Conservation (phyloP, 23 tunicate species). For the Halocynthia aurantium region DNA sequence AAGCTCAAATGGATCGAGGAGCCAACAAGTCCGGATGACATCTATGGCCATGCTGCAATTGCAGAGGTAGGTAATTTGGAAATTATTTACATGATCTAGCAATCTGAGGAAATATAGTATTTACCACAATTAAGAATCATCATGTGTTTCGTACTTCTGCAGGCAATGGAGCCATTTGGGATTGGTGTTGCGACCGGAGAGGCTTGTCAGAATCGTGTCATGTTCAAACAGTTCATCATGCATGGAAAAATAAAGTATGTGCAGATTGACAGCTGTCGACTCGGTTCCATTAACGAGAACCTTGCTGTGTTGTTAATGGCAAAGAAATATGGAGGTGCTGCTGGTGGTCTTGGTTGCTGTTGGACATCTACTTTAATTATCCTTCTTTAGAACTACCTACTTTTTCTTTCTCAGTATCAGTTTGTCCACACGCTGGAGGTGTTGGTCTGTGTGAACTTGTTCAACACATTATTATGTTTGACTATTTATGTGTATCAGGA, state of each 20-base stretch:
- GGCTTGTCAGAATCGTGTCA: conserved; percentile 94
- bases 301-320: conserved; percentile 96
- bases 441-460: conserved; percentile 98
- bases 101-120: not conserved
- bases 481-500: conserved; percentile 80
- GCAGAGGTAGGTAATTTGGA: conserved; percentile 41
- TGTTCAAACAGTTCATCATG: conserved; percentile 82
- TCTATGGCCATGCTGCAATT: conserved; percentile 87
- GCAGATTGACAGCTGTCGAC: conserved; percentile 96
- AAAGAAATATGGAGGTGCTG: conserved; percentile 73
- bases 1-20: conserved; percentile 97
- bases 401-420: conserved; percentile 53
- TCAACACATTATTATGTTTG: conserved; percentile 98
- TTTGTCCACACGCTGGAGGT: conserved; percentile 99
- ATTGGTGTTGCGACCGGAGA: conserved; percentile 99
- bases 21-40: conserved; percentile 95
- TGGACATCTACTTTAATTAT: not conserved
- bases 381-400: not conserved
- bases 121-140: not conserved
- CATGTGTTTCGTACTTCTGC: not conserved
- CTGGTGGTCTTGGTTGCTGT: not conserved
- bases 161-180: conserved; percentile 79
- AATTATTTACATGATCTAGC: not conserved
- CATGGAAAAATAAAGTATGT: conserved; percentile 55
- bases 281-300: conserved; percentile 94